Evolutionary conservation across 2,888 invertebrate species (phyloP).

Genomic region (Antheraea assamensis): DNA sequence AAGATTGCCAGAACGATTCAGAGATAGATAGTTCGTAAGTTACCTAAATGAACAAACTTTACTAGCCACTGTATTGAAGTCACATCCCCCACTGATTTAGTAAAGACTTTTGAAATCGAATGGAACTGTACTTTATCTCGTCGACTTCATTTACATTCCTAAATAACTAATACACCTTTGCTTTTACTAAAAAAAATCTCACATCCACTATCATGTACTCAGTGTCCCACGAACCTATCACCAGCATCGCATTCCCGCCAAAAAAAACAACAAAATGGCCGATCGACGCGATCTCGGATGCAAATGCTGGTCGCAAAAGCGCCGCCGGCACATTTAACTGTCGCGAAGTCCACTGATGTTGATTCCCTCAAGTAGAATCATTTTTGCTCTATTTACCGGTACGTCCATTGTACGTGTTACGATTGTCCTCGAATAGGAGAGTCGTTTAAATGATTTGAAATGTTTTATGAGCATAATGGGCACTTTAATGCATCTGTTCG

Average conservation of each 20-base stretch:
- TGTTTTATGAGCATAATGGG: slow-evolving; percentile 26
- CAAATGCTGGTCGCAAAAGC: slow-evolving; percentile 74
- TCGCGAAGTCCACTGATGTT: slow-evolving; percentile 60
- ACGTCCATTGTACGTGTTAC: slow-evolving; percentile 45
- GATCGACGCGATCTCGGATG: slow-evolving; percentile 75
- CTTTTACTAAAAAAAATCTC: background rate
- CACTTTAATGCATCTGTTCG: slow-evolving; percentile 2
- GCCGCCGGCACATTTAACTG: slow-evolving; percentile 77
- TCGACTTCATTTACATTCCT: too few species aligned
- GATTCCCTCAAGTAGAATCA: slow-evolving; percentile 48
- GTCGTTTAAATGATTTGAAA: slow-evolving; percentile 39
- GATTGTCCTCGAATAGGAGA: slow-evolving; percentile 43
- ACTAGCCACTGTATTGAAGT: too few species aligned
- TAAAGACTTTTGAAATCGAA: too few species aligned
- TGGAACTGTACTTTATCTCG: too few species aligned
- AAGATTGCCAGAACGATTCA: too few species aligned
- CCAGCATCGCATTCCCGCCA: slow-evolving; percentile 49
- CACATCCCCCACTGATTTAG: too few species aligned
- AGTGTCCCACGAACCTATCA: slow-evolving; percentile 33
- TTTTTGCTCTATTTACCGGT: slow-evolving; percentile 74
- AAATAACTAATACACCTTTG: too few species aligned
- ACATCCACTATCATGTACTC: slow-evolving; percentile 21
- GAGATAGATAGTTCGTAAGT: too few species aligned
- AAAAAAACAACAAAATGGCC: slow-evolving; percentile 64
- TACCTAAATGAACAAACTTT: too few species aligned